Evolutionary conservation across 2,797 vertebrate species (phyloP).

Genomic region (Cuniculus paca): DNA sequence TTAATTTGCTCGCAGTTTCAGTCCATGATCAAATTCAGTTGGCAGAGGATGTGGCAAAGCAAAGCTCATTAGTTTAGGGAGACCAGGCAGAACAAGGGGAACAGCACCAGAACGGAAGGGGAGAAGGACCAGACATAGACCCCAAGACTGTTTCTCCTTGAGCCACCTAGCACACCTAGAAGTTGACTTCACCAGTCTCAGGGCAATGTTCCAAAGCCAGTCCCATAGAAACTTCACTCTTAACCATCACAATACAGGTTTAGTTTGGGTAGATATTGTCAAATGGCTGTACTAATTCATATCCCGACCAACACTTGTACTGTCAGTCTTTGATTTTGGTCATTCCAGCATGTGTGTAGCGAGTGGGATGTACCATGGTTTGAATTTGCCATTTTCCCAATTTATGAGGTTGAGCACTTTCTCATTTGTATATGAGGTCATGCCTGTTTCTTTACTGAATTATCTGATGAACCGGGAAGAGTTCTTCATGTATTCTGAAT

Average conservation of each 20-base stretch:
- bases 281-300: not conserved
- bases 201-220: not conserved
- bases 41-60: not conserved
- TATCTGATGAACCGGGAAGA: not conserved
- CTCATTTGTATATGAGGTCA: not conserved
- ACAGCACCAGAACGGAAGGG: not conserved
- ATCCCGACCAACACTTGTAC: not conserved
- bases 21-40: not conserved
- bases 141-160: not conserved
- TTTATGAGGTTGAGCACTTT: not conserved
- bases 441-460: not conserved
- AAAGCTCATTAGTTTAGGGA: not conserved
- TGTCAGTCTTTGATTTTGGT: not conserved
- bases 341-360: too few relatives aligned
- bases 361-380: not conserved
- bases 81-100: not conserved
- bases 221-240: not conserved
- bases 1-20: not conserved
- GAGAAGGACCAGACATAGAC: not conserved
- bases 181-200: not conserved
- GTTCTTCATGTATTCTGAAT: not conserved
- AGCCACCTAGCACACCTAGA: not conserved
- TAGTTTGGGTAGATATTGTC: not conserved
- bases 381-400: not conserved
- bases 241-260: not conserved